These are phyloP conservation scores for Hormaphis cornu DNA, from an alignment of 1,140 invertebrate genomes.

Conservation along the genomic window DNA sequence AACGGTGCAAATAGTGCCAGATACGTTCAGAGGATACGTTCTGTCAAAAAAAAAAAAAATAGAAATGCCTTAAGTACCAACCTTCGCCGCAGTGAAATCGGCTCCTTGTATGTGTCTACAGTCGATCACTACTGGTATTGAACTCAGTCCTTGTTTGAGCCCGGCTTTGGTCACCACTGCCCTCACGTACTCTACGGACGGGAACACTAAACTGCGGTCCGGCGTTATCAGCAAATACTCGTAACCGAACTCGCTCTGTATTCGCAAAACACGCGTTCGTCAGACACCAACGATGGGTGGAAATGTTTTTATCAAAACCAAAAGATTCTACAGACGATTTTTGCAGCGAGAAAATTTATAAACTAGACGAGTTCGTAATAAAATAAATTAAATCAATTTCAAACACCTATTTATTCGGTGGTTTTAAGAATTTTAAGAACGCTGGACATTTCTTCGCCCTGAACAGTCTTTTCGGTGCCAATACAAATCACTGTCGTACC, in stretches of 20 bases:
- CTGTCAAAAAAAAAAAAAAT: no score
- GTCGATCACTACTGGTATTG: constrained; percentile 62
- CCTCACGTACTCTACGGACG: constrained; percentile 67
- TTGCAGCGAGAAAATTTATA: neutral
- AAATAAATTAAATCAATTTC: no score
- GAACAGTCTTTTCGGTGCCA: no score
- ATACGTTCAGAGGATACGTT: no score
- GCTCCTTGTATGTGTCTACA: constrained; percentile 64
- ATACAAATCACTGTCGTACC: no score
- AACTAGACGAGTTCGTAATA: no score
- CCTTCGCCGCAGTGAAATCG: constrained; percentile 65
- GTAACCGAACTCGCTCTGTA: constrained; percentile 50
- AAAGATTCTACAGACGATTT: neutral
- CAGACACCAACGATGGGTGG: constrained; percentile 8
- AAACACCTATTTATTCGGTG: no score
- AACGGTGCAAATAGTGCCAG: no score
- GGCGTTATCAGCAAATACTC: constrained; percentile 61
- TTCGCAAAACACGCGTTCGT: constrained; percentile 36
- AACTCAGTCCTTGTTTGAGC: constrained; percentile 48
- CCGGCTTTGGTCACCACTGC: constrained; percentile 62
- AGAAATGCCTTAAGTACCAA: constrained; percentile 40
- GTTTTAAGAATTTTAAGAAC: no score
- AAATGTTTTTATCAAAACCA: neutral
- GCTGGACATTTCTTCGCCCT: no score
- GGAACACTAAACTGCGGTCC: constrained; percentile 62